Evolutionary conservation across 2,888 invertebrate species (phyloP), one percentile per base, ranked within the genome.

Genomic region (Sinopyrophorus schimmeli): DNA sequence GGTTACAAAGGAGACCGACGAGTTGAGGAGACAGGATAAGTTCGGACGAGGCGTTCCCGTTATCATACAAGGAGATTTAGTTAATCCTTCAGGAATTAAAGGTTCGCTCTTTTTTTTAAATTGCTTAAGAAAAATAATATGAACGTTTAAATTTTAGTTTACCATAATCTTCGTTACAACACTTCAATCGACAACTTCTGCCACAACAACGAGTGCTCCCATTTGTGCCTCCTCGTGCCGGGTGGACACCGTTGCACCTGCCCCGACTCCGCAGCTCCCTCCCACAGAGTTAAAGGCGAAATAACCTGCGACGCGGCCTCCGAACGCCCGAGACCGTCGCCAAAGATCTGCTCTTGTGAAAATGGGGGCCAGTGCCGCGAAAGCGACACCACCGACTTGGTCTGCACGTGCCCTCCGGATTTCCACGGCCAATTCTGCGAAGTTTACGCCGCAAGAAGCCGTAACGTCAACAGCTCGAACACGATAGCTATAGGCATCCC

Each of bases 21-120:
- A 93, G 65, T 76, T 98, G 3, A 78, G 91, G 34, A 81, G 83
- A 14, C 94, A 95, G 71, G 96, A 99, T 72, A 99, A 99, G 77
- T 98, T 98, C 74, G 98, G 98, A 0, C 79, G 95, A 35, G 96
- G 96, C 6, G 91, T 95, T 53, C 89, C 92, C 24, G 87, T 89
- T 31, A 77, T 84, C 1, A 78, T 98, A 12, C 86, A 91, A 52
- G 85, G 84, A 61, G 88, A 93, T 67, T 80, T 97, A 48, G 83
- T 87, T 58, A 88, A 89, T 70, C 92, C 95, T 1, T 87, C 91
- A 10, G 88, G 89, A 48, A 83, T 98, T 1, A 91, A 89, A 78
- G 83, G 84, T 84, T 67, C 61, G 49, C 18, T 35, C 5, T 3
- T 17, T 10, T 9, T 31, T 23, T 7, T 15, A 5, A 5, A 20